Evolutionary conservation across 2,888 invertebrate genomes (phyloP), one percentile per base, ranked within the genome.

Genomic region (Drosophila borealis): DNA sequence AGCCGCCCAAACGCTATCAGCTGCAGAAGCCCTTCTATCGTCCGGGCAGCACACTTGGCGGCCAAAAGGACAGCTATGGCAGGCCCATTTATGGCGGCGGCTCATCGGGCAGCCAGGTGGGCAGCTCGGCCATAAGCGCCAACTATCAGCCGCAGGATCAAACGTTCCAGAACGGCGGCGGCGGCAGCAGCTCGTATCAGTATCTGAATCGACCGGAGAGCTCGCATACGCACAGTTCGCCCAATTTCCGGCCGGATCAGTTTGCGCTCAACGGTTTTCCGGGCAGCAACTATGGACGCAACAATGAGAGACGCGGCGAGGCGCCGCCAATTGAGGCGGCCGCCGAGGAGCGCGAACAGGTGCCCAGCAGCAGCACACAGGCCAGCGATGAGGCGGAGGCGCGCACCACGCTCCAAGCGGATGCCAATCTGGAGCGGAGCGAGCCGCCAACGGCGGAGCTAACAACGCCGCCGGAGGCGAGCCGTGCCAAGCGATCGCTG

Each of bases 181-280:
- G 73, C 11, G 78, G 81, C 25, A 87, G 90, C 55, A 85, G 88
- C 51, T 90, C 89, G 68, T 92, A 92, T 75, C 92, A 92, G 69
- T 92, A 92, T 80, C 79, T 92, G 21, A 92, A 91, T 60, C 87
- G 92, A 1, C 92, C 92, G 3, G 92, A 92, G 70, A 91, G 87
- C 75, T 81, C 89, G 54, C 80, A 86, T 21, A 77, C 78, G 29
- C 88, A 89, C 50, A 88, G 79, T 64, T 64, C 90, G 19, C 72
- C 83, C 11, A 90, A 90, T 62, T 92, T 89, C 78, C 88, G 91
- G 21, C 91, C 90, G 3, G 92, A 92, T 68, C 89, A 91, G 49
- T 77, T 81, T 49, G 57, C 90, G 8, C 80, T 91, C 8, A 90
- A 88, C 64, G 90, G 88, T 57, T 92, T 92, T 75, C 91, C 88